A percentile compares a stretch with the other conserved stretches of the same genome.
These are phyloP conservation scores for Fragum fragum DNA, from an alignment of 2,888 invertebrate genomes.

Conservation along the genomic window DNA sequence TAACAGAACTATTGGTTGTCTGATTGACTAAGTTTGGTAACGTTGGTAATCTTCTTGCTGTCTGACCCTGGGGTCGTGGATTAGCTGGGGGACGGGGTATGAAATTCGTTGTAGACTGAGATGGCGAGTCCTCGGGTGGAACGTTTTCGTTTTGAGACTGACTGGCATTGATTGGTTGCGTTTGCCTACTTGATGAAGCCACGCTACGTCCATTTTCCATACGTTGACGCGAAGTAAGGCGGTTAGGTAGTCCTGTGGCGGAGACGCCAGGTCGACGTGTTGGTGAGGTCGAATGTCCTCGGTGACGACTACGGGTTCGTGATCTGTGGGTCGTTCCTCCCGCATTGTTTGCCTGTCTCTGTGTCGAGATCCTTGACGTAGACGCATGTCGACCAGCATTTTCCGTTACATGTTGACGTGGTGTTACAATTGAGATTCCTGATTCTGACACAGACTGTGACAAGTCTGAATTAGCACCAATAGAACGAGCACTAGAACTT, in stretches of 20 bases:
- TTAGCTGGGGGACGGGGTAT: slow-evolving; percentile 67
- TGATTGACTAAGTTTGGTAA: slow-evolving; percentile 67
- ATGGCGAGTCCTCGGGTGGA: background rate
- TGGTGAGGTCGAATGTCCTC: slow-evolving; percentile 47
- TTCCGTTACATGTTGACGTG: background rate
- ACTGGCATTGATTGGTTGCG: slow-evolving; percentile 8
- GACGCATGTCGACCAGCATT: background rate
- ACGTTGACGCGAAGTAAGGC: slow-evolving; percentile 59
- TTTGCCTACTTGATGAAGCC: background rate
- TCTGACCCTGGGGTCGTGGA: slow-evolving; percentile 58
- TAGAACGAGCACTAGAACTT: slow-evolving; percentile 28
- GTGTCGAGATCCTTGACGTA: slow-evolving; percentile 16
- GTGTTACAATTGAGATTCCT: background rate
- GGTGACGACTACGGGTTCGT: slow-evolving; percentile 40
- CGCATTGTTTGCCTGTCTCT: slow-evolving; percentile 26
- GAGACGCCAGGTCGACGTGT: slow-evolving; percentile 46
- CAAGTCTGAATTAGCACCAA: slow-evolving; percentile 11
- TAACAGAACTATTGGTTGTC: slow-evolving; percentile 39
- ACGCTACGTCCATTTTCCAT: slow-evolving; percentile 51
- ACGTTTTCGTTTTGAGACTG: slow-evolving; percentile 13
- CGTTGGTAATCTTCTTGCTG: slow-evolving; percentile 69
- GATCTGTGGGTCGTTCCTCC: slow-evolving; percentile 29
- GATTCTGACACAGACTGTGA: background rate
- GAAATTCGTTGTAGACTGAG: slow-evolving; percentile 23
- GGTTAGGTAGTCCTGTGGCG: slow-evolving; percentile 44